Evolutionary conservation across 1,140 invertebrate species (phyloP), one percentile per base, ranked within the genome.

Genomic region (Fopius arisanus): DNA sequence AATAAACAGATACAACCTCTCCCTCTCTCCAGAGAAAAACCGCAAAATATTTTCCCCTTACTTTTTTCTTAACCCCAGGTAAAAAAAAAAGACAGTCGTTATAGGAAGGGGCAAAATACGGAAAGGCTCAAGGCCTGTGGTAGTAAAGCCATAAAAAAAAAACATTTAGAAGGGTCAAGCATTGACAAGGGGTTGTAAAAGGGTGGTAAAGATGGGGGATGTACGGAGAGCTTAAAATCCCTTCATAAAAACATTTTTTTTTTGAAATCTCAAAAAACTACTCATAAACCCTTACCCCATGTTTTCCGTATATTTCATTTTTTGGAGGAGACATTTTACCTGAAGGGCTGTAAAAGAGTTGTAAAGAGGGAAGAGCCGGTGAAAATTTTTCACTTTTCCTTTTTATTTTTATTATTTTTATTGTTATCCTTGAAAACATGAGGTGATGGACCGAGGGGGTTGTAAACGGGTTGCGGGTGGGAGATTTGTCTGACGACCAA

Each of bases 81-180:
- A 48, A 28, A 59, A 23, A 54, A 48, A 29, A 40, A 67, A 67
- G 3, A 43, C 7, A 10, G 16, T 67, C 31, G 40, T 43, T 67
- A 28, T 37, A n/a, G n/a, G 40, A 67, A 37, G 65, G 31, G 31
- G 19, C 54, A 59, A 67, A 40, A 67, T 62, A 23, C 37, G 21
- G 19, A 23, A 6, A 63, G 12, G 16, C 33, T n/a, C 43, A 12
- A 14, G 29, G 19, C 3, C 19, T 9, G 7, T 3, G 33, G 70
- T 33, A 76, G 80, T 85, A 83, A 83, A 82, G 28, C 69, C 75
- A 80, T 85, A 86, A 86, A 86, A 83, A 73, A 73, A 73, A 73
- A 33, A 3, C 4, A 23, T 48, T 48, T 19, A 70, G 78, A 84
- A 87, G 81, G 82, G 82, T 86, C 80, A 81, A 81, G 71, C 67